Evolutionary conservation across 1,140 invertebrate genomes (phyloP), one percentile per base, ranked within the genome.

Genomic region (Drosophila nigromelanica): DNA sequence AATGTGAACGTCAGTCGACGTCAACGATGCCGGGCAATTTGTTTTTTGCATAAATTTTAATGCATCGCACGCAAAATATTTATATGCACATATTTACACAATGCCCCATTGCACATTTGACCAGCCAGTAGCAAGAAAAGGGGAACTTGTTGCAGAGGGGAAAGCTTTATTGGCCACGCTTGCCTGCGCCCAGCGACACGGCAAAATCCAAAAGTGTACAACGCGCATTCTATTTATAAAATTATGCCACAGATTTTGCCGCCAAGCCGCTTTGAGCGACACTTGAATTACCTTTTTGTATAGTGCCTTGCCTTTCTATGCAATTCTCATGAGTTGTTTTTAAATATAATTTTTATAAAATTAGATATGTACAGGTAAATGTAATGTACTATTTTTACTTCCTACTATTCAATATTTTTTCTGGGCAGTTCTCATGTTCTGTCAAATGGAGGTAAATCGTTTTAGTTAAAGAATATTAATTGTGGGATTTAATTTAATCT

Each of bases 11-110:
- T 18, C 45, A 43, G 54, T 15, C 14, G 30, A 27, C 48, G 60
- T 47, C 33, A 54, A 33, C 47, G 14, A 24, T 10, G 27, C 42
- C 5, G 14, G 62, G 27, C 70, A 60, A 78, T 82, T 81, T 78
- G 71, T 66, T 56, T 68, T 73, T 78, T 78, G 76, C 83, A 89
- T 82, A 79, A 82, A 87, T 82, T 86, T 86, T 89, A 86, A 86
- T 86, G 82, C 75, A 76, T 50, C 64, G 79, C 75, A 47, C 58
- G 66, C 75, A 82, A 76, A 87, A 86, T 87, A 86, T 86, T 86
- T 86, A 87, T 82, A 80, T 74, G 72, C 52, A 74, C 71, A 74
- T 74, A 77, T 78, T 89, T 76, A 64, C 54, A 68, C 64, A 82
- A 71, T 72, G 83, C 47, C 67, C 78, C 82, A 86, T 86, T 86